phyloP scores from a whole-genome alignment of 2,888 invertebrate species.

The Drosophila putrida region DNA sequence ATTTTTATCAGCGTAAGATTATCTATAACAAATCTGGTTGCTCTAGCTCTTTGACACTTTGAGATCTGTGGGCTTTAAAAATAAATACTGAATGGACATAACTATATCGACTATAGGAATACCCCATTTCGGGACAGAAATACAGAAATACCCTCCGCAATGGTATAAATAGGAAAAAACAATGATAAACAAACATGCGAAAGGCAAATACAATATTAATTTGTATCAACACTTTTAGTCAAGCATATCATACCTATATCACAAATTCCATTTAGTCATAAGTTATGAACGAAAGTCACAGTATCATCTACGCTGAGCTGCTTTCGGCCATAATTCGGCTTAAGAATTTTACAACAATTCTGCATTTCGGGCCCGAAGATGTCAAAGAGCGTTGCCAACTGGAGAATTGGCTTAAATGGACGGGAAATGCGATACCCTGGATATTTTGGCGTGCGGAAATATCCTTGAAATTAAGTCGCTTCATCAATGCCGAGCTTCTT shows the following conservation, averaged over 20 bases:
- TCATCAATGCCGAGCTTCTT: constrained; percentile 44
- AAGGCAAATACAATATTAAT: too few relatives aligned
- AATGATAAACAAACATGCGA: too few relatives aligned
- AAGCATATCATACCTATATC: too few relatives aligned
- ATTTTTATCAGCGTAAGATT: too few relatives aligned
- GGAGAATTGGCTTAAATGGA: constrained; percentile 2
- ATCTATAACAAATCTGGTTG: too few relatives aligned
- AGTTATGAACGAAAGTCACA: constrained; percentile 36
- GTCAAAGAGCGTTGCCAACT: constrained; percentile 38
- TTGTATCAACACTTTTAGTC: too few relatives aligned
- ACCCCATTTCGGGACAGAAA: background rate
- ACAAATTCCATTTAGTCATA: background rate
- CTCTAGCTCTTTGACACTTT: too few relatives aligned
- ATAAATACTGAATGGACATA: too few relatives aligned
- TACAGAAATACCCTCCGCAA: too few relatives aligned
- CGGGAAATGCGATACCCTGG: constrained; percentile 36
- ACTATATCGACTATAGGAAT: too few relatives aligned
- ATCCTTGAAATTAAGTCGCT: constrained; percentile 9
- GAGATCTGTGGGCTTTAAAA: too few relatives aligned
- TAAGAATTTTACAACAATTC: constrained; percentile 39
- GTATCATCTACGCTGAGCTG: constrained; percentile 28
- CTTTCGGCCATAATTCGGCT: constrained; percentile 24
- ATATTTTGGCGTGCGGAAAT: constrained; percentile 45
- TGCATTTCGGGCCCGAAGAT: constrained; percentile 54
- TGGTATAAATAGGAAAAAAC: too few relatives aligned